phyloP scores from a whole-genome alignment of 2,888 invertebrate species.

The Heteropelma amictum region DNA sequence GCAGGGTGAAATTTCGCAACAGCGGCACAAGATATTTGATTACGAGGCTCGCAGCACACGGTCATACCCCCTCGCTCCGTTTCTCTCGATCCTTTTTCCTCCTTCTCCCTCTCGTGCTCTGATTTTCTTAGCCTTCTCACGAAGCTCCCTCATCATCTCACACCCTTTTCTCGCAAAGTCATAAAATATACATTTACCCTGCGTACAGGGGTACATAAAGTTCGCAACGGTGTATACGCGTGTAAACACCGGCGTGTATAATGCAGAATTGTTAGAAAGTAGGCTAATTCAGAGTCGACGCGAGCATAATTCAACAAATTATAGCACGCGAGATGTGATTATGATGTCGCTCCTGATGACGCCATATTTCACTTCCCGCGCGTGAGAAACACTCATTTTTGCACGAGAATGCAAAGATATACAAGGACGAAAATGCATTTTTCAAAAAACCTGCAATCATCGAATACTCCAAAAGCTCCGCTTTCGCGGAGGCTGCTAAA shows the following conservation, averaged over 20 bases:
- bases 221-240: conserved; percentile 16
- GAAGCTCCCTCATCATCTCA: conserved; percentile 37
- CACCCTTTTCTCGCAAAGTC: conserved; percentile 33
- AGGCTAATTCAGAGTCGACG: conserved; percentile 40
- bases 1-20: conserved; percentile 44
- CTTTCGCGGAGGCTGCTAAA: too few relatives aligned
- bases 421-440: too few relatives aligned
- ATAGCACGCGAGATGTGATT: conserved; percentile 28
- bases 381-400: too few relatives aligned
- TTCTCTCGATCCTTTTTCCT: too few relatives aligned
- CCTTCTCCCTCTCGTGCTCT: not conserved
- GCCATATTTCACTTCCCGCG: conserved; percentile 12
- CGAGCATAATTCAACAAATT: conserved; percentile 39
- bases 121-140: conserved; percentile 7
- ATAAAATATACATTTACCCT: conserved; percentile 46
- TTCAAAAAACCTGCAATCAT: too few relatives aligned
- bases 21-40: conserved; percentile 66
- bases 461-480: too few relatives aligned
- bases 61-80: conserved; percentile 5
- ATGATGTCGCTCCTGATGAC: conserved; percentile 24
- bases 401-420: too few relatives aligned
- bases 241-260: not conserved
- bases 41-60: conserved; percentile 73
- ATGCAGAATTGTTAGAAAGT: conserved; percentile 5
- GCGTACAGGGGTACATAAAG: conserved; percentile 48